phyloP scores from a whole-genome alignment of 2,113 vertebrate species.

The Panurus biarmicus region DNA sequence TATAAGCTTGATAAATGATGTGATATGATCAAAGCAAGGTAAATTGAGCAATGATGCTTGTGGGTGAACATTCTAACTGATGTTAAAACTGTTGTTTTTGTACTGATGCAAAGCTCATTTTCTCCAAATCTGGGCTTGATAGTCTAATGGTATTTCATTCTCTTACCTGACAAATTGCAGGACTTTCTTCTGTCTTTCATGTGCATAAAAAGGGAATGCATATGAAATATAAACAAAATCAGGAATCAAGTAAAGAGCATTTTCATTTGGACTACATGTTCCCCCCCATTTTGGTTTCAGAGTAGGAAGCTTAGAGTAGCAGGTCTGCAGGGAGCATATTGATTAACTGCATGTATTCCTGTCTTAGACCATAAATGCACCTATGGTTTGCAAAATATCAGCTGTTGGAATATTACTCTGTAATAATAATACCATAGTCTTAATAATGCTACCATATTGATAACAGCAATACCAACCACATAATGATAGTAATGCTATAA shows the following conservation, averaged over 20 bases:
- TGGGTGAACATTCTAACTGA: neutral
- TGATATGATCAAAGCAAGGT: neutral
- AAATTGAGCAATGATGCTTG: neutral
- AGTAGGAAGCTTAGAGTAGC: neutral
- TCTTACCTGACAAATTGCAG: neutral
- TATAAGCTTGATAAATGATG: neutral
- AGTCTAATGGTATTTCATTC: neutral
- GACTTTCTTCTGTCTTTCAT: neutral
- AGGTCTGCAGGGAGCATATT: neutral
- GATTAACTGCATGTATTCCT: neutral
- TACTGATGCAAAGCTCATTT: neutral
- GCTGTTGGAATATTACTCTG: neutral
- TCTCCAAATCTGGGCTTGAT: neutral
- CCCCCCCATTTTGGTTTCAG: neutral
- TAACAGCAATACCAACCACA: neutral
- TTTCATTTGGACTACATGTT: neutral
- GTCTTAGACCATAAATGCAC: neutral
- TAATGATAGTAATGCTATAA: neutral
- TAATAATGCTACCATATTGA: neutral
- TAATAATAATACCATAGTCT: neutral
- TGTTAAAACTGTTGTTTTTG: neutral
- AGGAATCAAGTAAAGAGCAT: neutral
- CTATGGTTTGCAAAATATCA: neutral
- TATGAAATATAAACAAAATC: neutral
- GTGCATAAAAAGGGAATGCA: neutral